Percentiles rank a stretch among this genome's conserved stretches.
These are phyloP conservation scores for Monopterus albus DNA, from an alignment of 2,113 vertebrate species.

Conservation along the genomic window DNA sequence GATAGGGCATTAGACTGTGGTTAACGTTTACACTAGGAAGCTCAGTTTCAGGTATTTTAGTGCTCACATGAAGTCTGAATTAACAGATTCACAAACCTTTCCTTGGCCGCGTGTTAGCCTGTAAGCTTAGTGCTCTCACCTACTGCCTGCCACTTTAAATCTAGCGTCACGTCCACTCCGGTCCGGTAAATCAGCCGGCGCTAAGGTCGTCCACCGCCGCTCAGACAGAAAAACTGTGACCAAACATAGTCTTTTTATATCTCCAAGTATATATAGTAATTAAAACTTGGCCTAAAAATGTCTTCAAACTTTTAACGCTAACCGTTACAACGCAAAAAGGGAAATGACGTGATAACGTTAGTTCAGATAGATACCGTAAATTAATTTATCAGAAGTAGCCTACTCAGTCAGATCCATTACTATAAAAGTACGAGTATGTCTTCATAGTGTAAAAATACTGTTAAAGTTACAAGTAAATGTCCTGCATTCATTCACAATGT, in stretches of 20 bases:
- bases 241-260: no score
- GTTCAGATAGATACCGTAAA: neutral
- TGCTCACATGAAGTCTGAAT: neutral
- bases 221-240: neutral
- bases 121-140: neutral
- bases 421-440: no score
- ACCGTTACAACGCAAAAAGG: slow-evolving; percentile 2
- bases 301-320: slow-evolving; percentile 9
- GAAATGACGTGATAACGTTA: slow-evolving; percentile 44
- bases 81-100: neutral
- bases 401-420: no score
- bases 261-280: neutral
- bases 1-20: neutral
- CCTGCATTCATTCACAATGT: no score
- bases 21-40: no score
- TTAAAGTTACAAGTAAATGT: no score
- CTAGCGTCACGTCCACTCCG: slow-evolving; percentile 9
- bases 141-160: slow-evolving; percentile 40
- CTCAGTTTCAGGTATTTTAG: neutral
- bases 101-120: slow-evolving; percentile 50
- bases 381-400: no score
- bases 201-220: neutral
- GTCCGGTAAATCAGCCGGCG: neutral
- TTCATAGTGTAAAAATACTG: no score
- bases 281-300: neutral